Evolutionary conservation across 2,113 vertebrate species (phyloP).

Genomic region (Carlito syrichta): DNA sequence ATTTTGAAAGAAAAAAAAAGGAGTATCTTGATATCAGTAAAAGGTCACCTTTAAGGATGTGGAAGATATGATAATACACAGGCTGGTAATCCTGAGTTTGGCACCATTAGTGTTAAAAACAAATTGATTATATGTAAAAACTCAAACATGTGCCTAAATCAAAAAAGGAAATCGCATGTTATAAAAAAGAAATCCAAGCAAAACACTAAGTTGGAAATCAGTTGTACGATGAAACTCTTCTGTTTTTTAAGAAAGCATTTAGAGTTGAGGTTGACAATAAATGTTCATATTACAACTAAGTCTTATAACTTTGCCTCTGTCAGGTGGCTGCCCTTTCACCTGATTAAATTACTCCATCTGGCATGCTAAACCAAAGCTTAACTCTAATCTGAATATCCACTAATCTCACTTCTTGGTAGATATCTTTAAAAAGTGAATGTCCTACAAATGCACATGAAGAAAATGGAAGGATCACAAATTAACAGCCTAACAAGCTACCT

Average conservation of each 20-base stretch:
- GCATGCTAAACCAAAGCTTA: background rate
- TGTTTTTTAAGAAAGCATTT: background rate
- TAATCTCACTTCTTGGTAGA: background rate
- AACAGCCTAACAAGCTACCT: too few relatives aligned
- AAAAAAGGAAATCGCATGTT: background rate
- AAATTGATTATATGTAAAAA: background rate
- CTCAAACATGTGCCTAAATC: background rate
- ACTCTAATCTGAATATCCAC: background rate
- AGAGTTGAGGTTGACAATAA: background rate
- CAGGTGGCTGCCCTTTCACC: background rate
- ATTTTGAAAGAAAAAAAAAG: background rate
- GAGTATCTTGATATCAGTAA: background rate
- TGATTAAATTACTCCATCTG: background rate
- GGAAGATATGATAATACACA: background rate
- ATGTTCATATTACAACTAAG: background rate
- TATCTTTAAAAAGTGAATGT: too few relatives aligned
- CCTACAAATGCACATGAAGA: too few relatives aligned
- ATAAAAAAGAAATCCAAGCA: background rate
- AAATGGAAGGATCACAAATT: too few relatives aligned
- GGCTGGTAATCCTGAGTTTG: background rate
- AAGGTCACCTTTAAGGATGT: background rate
- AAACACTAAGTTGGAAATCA: background rate
- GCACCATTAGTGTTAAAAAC: background rate
- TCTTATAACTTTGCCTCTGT: background rate
- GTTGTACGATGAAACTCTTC: background rate